Conservation (phyloP, 1,140 invertebrate genomes). For the Linepithema humile region DNA sequence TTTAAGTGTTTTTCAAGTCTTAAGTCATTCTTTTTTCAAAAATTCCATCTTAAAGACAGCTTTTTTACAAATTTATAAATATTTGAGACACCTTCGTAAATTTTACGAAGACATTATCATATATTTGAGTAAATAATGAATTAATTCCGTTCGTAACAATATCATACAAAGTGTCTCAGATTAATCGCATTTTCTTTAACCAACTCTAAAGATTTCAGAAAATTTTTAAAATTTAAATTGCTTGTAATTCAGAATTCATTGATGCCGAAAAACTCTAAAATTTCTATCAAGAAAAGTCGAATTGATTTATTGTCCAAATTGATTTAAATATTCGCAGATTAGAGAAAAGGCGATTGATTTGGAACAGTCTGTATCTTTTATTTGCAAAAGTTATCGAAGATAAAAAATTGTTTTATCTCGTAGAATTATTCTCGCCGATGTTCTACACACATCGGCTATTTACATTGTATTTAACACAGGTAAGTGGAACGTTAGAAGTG, state of each 20-base stretch:
- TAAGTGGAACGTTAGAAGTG: not conserved
- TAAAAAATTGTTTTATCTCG: not conserved
- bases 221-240: no score
- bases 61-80: not conserved
- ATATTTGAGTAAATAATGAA: not conserved
- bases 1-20: no score
- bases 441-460: not conserved
- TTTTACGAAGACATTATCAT: no score
- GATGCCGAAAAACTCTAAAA: not conserved
- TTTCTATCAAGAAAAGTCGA: not conserved
- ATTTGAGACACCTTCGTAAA: not conserved
- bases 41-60: not conserved
- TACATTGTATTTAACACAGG: not conserved
- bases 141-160: not conserved
- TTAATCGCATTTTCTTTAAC: no score
- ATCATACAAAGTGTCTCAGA: not conserved
- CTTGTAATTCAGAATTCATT: no score
- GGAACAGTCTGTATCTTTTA: not conserved
- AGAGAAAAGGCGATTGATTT: not conserved
- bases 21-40: no score
- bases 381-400: not conserved
- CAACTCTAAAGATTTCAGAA: no score
- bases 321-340: not conserved
- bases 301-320: not conserved
- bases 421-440: not conserved